Evolutionary conservation across 2,797 vertebrate genomes (phyloP).

Genomic region (Anabacerthia variegaticeps): DNA sequence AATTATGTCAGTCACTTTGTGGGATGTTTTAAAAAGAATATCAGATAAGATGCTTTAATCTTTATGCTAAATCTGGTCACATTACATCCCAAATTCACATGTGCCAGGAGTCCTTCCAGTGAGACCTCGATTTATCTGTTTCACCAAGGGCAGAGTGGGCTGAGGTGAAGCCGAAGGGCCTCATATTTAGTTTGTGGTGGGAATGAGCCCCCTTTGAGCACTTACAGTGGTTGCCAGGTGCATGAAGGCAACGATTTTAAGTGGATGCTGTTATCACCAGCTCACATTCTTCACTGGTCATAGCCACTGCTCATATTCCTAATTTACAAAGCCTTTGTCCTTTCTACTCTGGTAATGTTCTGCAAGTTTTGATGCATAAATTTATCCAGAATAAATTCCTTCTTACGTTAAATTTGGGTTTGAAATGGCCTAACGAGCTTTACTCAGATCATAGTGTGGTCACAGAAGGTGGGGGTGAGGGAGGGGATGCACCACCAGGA

Average conservation of each 20-base stretch:
- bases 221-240: too few species aligned
- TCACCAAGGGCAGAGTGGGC: neutral
- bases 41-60: constrained; percentile 24
- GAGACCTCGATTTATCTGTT: neutral
- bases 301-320: rapidly evolving
- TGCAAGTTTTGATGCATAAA: neutral
- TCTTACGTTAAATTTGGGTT: neutral
- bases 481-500: neutral
- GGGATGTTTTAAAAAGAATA: constrained; percentile 52
- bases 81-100: neutral
- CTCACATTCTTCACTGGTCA: neutral
- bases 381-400: neutral
- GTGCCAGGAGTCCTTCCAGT: neutral
- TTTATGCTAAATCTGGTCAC: neutral
- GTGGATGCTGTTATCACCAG: neutral
- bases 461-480: neutral
- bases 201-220: neutral
- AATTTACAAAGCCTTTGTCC: neutral
- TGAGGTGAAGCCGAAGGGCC: neutral
- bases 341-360: neutral
- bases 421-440: neutral
- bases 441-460: neutral
- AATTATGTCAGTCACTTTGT: constrained; percentile 63
- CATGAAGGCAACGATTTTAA: rapidly evolving
- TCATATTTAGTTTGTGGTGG: neutral